Conservation (phyloP, 2,113 vertebrate genomes). For the Cavia aperea region DNA sequence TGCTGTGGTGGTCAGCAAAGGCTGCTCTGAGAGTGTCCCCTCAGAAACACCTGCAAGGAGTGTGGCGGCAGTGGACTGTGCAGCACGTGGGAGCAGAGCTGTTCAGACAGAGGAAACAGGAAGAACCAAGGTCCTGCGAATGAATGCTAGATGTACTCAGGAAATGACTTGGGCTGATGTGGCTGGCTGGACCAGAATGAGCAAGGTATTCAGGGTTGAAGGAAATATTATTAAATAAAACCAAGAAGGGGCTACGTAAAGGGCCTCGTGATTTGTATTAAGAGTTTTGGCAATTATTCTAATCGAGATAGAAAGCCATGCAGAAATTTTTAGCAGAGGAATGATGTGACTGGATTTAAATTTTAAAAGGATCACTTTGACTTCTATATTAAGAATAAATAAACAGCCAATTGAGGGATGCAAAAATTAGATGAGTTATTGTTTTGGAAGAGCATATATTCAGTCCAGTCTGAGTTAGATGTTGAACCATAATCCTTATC, state of each 20-base stretch:
- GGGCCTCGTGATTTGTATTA: not conserved
- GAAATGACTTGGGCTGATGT: not conserved
- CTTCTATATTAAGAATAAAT: not conserved
- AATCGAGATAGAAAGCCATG: not conserved
- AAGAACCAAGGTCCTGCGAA: not conserved
- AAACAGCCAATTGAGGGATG: not conserved
- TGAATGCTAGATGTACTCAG: not conserved
- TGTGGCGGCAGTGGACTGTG: accelerated
- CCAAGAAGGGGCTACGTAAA: not conserved
- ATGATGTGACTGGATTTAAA: not conserved
- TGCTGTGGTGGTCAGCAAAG: not conserved
- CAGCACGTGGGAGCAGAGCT: not conserved
- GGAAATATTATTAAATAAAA: not conserved
- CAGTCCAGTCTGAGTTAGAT: not conserved
- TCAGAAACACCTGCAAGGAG: not conserved
- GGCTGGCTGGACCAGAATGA: not conserved
- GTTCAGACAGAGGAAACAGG: not conserved
- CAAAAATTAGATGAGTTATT: not conserved
- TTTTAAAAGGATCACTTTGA: not conserved
- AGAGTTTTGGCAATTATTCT: not conserved
- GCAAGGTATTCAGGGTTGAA: not conserved
- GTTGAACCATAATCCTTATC: not conserved
- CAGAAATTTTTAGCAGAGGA: not conserved
- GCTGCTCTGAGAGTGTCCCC: not conserved
- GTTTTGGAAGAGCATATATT: not conserved